A percentile compares a stretch with the other conserved stretches of the same genome.
Conservation (phyloP, 2,888 invertebrate species). For the Orthonevra nobilis region DNA sequence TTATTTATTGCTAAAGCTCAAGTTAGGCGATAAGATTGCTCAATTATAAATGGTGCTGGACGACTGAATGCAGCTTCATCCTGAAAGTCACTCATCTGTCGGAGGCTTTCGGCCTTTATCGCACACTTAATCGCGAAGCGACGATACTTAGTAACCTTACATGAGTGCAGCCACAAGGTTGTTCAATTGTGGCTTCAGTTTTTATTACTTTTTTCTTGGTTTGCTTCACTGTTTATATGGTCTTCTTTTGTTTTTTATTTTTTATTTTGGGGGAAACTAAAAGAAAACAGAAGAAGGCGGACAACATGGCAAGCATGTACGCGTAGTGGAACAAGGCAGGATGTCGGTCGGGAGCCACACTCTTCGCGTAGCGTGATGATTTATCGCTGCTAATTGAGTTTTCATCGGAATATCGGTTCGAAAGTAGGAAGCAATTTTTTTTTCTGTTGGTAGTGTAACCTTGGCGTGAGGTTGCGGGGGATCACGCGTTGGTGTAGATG, state of each 20-base stretch:
- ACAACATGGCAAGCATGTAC: slow-evolving; percentile 46
- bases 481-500: slow-evolving; percentile 30
- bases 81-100: slow-evolving; percentile 48
- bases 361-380: slow-evolving; percentile 58
- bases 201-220: not conserved
- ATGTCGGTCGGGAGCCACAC: slow-evolving; percentile 49
- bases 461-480: slow-evolving; percentile 9
- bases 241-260: not conserved
- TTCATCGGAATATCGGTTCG: slow-evolving; percentile 61
- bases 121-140: slow-evolving; percentile 55
- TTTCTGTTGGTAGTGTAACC: not conserved
- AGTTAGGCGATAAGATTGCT: slow-evolving; percentile 65
- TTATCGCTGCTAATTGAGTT: slow-evolving; percentile 67
- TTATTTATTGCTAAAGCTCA: slow-evolving; percentile 63
- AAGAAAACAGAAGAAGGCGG: slow-evolving; percentile 50
- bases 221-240: not conserved
- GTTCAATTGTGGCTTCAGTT: slow-evolving; percentile 18
- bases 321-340: slow-evolving; percentile 57
- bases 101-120: slow-evolving; percentile 46
- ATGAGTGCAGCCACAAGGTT: slow-evolving; percentile 40
- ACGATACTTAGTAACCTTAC: slow-evolving; percentile 58
- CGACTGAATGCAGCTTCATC: slow-evolving; percentile 31
- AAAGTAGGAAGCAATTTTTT: slow-evolving; percentile 50
- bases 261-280: too few relatives aligned
- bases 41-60: slow-evolving; percentile 57